These are phyloP conservation scores for Alexandromys fortis DNA, from an alignment of 2,113 vertebrate species.

Conservation along the genomic window DNA sequence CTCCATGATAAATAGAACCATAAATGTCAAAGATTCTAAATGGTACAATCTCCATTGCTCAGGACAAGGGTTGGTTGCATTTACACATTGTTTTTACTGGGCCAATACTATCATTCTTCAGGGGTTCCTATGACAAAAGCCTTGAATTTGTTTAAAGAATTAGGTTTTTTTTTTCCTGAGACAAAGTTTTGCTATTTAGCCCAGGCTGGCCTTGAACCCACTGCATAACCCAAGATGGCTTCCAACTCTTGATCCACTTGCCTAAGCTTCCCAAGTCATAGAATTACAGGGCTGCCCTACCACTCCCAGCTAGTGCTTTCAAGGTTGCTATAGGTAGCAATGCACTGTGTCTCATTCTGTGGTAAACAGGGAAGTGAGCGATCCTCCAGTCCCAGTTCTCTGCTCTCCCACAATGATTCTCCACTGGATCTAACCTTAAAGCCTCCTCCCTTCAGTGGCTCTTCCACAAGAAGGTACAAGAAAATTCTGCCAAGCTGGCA, in stretches of 20 bases:
- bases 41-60: background rate
- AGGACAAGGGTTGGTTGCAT: background rate
- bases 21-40: background rate
- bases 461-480: background rate
- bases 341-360: rapidly evolving
- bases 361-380: rapidly evolving
- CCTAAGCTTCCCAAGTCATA: background rate
- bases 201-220: background rate
- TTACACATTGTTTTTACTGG: background rate
- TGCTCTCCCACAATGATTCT: background rate
- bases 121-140: background rate
- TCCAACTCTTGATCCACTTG: background rate
- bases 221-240: background rate
- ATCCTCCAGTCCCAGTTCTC: background rate
- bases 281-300: background rate
- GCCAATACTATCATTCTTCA: background rate
- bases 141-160: background rate
- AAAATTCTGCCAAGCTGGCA: background rate
- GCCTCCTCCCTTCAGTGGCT: background rate
- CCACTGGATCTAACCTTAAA: background rate
- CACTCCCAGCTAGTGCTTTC: too few relatives aligned
- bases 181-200: background rate
- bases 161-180: background rate
- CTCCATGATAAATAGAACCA: background rate
- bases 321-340: too few relatives aligned